Evolutionary conservation across 2,888 invertebrate genomes (phyloP).

Genomic region (Lysandra coridon): DNA sequence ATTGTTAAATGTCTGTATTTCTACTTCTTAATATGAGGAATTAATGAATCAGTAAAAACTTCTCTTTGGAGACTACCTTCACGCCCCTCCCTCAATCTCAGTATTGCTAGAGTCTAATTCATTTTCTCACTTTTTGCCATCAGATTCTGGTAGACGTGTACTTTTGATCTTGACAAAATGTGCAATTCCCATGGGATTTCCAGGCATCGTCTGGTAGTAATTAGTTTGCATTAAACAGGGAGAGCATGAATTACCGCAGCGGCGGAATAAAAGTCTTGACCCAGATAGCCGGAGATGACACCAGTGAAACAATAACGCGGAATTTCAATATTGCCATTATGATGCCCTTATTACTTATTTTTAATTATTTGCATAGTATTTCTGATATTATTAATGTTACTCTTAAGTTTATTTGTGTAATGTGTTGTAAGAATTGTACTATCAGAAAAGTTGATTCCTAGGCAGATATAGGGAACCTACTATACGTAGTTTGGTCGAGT

Average conservation of each 20-base stretch:
- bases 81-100: no score
- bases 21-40: no score
- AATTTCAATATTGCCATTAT: conserved; percentile 3
- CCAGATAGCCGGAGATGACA: conserved; percentile 2
- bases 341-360: background rate
- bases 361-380: background rate
- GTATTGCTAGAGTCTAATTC: no score
- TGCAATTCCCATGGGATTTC: background rate
- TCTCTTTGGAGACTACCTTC: no score
- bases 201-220: background rate
- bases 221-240: background rate
- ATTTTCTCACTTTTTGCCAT: no score
- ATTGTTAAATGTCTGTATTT: no score
- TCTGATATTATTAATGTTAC: background rate
- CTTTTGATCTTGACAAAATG: background rate
- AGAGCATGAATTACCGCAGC: conserved; percentile 11
- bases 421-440: no score
- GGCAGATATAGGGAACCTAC: no score
- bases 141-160: background rate
- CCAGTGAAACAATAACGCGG: background rate
- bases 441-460: no score
- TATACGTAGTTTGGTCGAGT: no score
- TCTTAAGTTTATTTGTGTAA: no score
- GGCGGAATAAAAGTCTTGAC: conserved; percentile 24
- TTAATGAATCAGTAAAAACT: no score